Evolutionary conservation across 30 jellyfish, hydroid and myxozoan genomes (phyloP), one percentile per base, ranked within the genome.

Genomic region (Hydractinia symbiolongicarpus): DNA sequence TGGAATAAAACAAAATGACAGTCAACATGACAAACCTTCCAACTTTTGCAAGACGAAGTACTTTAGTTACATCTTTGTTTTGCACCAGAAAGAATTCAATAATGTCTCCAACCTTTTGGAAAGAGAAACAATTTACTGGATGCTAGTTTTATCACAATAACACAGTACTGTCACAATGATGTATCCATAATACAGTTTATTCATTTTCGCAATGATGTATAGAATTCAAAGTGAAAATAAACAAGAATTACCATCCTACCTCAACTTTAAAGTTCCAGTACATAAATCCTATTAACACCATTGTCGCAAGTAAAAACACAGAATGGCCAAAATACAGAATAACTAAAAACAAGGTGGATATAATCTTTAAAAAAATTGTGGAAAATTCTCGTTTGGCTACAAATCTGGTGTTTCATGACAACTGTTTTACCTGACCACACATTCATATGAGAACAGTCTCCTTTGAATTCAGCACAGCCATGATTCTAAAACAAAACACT

Each of bases 391-490:
- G 44, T 30, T 30, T 2, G 44, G 44, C 44, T 30, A 0, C 44
- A 30, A 30, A 30, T 30, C 44, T 30, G 44, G 44, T 30, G 44
- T 64, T 6, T n/a, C 40, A 64, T 1, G 4, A 64, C 69, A 16
- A 13, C 19, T 58, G 15, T 72, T 84, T 60, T 81, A 90, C 97
- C 90, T 66, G 98, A 91, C 98, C 98, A 91, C 51, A 91, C 91
- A 78, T 91, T 86, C 10, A 82, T 56, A 60, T 86, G 90, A 4
- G 95, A 83, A 71, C 98, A 91, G 5, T 80, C 95, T 5, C 95
- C 98, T 53, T 77, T 86, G 72, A 91, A 91, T 55, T 86, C 98
- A 10, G 95, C 71, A 70, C 98, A 91, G 1, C 98, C 98, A 83
- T 91, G 98, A 55, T 86, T 80, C 98, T 91, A 58, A 62, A 83